Percentiles rank a stretch among this genome's conserved stretches.
Evolutionary conservation across 2,888 invertebrate species (phyloP).

Genomic region (Thymelicus lineola): DNA sequence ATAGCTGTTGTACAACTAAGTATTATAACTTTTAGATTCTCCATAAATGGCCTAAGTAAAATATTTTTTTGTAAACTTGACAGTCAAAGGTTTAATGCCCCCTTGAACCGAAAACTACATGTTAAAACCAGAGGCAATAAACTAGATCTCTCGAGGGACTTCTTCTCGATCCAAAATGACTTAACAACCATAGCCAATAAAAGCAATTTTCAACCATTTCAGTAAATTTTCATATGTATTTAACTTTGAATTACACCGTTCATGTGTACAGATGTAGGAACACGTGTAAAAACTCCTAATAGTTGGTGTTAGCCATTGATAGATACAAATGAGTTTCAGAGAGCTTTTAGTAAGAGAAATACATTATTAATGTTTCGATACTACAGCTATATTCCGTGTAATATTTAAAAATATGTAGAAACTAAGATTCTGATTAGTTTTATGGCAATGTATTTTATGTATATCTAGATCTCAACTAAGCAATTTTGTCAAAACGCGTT

Average conservation of each 20-base stretch:
- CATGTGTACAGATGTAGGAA: not conserved
- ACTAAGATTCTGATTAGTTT: too few relatives aligned
- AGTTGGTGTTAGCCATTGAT: slow-evolving; percentile 3
- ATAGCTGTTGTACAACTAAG: too few relatives aligned
- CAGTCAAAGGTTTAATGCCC: not conserved
- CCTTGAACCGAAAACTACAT: not conserved
- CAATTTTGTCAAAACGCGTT: too few relatives aligned
- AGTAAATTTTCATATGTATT: not conserved
- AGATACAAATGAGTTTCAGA: slow-evolving; percentile 1
- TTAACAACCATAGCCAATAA: not conserved
- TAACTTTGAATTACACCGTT: not conserved
- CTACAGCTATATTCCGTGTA: not conserved
- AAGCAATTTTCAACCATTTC: not conserved
- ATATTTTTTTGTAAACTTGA: not conserved
- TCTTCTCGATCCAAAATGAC: not conserved
- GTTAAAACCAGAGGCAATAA: slow-evolving; percentile 3
- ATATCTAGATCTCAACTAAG: too few relatives aligned
- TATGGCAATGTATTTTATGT: too few relatives aligned
- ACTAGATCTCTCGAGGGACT: slow-evolving; percentile 2
- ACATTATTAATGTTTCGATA: not conserved
- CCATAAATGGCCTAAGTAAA: not conserved
- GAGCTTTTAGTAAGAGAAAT: not conserved
- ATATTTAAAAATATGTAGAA: too few relatives aligned
- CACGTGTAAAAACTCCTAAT: not conserved
- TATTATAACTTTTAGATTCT: too few relatives aligned